phyloP scores from a whole-genome alignment of 2,113 vertebrate genomes.

The Pimephales promelas region DNA sequence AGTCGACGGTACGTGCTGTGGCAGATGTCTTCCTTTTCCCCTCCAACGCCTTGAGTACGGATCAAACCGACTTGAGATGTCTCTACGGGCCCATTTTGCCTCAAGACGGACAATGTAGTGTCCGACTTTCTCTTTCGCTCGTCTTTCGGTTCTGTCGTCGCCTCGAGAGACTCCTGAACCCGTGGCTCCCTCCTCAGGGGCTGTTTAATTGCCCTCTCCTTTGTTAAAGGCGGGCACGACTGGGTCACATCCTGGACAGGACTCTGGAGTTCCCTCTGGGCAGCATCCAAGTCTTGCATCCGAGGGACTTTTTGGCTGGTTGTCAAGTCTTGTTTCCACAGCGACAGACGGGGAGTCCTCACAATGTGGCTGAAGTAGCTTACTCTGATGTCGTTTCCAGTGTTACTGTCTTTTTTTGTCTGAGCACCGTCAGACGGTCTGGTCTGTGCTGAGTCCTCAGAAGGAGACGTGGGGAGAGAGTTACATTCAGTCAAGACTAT shows the following conservation, averaged over 20 bases:
- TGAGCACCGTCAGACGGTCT: conserved; percentile 47
- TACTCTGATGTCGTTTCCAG: conserved; percentile 21
- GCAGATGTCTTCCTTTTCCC: conserved; percentile 54
- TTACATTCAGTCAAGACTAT: conserved; percentile 83
- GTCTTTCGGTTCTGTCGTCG: conserved; percentile 48
- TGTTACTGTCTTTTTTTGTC: conserved; percentile 4
- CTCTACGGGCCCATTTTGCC: background rate
- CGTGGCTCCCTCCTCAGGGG: conserved; percentile 49
- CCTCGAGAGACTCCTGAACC: conserved; percentile 52
- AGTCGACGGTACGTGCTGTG: conserved; percentile 72
- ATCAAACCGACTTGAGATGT: background rate
- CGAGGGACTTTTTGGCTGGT: conserved; percentile 19
- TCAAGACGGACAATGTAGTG: background rate
- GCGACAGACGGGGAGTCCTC: conserved; percentile 43
- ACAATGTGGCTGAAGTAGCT: conserved; percentile 53
- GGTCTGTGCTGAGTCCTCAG: conserved; percentile 62
- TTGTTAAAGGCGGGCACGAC: background rate
- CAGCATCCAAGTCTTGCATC: conserved; percentile 9
- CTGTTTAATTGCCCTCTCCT: conserved; percentile 22
- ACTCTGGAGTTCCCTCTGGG: conserved; percentile 36
- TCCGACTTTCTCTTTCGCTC: conserved; percentile 24
- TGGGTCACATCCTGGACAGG: background rate
- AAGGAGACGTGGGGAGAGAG: conserved; percentile 67
- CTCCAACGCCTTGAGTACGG: conserved; percentile 33
- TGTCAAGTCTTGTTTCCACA: conserved; percentile 41